A percentile compares a stretch with the other conserved stretches of the same genome.
Evolutionary conservation across 2,113 vertebrate genomes (phyloP).

Genomic region (Phycodurus eques): DNA sequence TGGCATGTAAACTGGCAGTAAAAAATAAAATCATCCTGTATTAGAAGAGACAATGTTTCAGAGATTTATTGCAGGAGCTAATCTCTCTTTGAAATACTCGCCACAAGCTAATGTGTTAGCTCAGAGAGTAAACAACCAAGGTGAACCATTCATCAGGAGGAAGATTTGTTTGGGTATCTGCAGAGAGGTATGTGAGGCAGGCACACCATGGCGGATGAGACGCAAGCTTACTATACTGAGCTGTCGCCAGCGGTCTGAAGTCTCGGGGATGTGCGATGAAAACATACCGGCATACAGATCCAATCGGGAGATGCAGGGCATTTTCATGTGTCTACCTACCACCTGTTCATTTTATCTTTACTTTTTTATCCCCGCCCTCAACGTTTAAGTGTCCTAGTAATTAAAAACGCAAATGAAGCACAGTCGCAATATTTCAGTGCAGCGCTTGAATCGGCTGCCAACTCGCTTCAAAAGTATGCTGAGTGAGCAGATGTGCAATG

Average conservation of each 20-base stretch:
- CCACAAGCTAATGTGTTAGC: slow-evolving; percentile 49
- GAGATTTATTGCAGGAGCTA: slow-evolving; percentile 32
- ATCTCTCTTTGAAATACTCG: slow-evolving; percentile 38
- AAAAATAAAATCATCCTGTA: slow-evolving; percentile 10
- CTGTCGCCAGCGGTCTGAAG: slow-evolving; percentile 26
- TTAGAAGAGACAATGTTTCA: slow-evolving; percentile 13
- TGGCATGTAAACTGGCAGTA: background rate
- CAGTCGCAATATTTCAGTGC: background rate
- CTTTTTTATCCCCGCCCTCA: background rate
- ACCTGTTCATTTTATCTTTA: slow-evolving; percentile 14
- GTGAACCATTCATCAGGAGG: slow-evolving; percentile 34
- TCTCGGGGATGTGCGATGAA: slow-evolving; percentile 16
- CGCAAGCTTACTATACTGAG: slow-evolving; percentile 30
- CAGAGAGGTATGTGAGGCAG: slow-evolving; percentile 25
- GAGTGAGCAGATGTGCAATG: slow-evolving; percentile 13
- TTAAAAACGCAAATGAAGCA: slow-evolving; percentile 17
- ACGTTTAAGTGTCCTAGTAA: slow-evolving; percentile 14
- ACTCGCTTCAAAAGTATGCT: slow-evolving; percentile 4
- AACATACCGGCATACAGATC: slow-evolving; percentile 7
- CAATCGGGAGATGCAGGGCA: background rate
- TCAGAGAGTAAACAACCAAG: slow-evolving; percentile 46
- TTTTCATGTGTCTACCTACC: slow-evolving; percentile 6
- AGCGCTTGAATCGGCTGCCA: background rate
- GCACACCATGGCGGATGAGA: slow-evolving; percentile 24
- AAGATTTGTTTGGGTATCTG: slow-evolving; percentile 24